Evolutionary conservation across 2,113 vertebrate species (phyloP), one percentile per base, ranked within the genome.

Genomic region (Ailurus styani): DNA sequence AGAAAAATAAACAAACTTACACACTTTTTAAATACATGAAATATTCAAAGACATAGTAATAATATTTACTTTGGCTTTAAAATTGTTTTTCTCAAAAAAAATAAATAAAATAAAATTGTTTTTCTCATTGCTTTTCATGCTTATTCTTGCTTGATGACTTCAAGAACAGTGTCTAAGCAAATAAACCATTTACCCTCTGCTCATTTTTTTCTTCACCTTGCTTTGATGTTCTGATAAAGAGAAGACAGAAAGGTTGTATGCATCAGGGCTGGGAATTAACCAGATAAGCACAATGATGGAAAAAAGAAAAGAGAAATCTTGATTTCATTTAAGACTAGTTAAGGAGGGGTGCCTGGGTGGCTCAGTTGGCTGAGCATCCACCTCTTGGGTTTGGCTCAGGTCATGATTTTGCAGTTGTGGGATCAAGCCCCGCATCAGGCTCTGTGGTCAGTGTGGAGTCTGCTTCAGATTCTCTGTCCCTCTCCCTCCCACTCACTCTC

Each of bases 31-130:
- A 54, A 40, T 78, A 18, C 12, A 45, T 29, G 20, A 79, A 88
- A 45, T 73, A 42, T 6, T 87, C 64, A 14, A 82, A 75, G 31
- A 87, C 11, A 54, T 6, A 72, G 20, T 64, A 31, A 91, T 34
- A 11, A 91, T 72, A 66, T 95, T 52, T 82, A 82, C 10, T 90
- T 93, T 84, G 25, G 3, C 52, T 93, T 95, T 93, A 64, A 95
- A 84, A 64, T 72, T 40, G 0, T 0, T 42, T 86, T 87, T 57
- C 31, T 78, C n/a, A 70, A 66, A 66, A 34, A 66, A 66, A n/a
- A 12, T 68, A 7, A 34, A 66, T 40, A 72, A 13, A 40, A 72
- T 72, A 72, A 75, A 29, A 4, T 75, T 29, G 27, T 50, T 68
- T 54, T 37, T 64, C 9, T 31, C 6, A 50, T 72, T 87, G 31